Percentiles rank a stretch among this genome's conserved stretches.
These are phyloP conservation scores for Hermaeophaga mercurialis DNA, from an alignment of 2,888 invertebrate species.

Conservation along the genomic window DNA sequence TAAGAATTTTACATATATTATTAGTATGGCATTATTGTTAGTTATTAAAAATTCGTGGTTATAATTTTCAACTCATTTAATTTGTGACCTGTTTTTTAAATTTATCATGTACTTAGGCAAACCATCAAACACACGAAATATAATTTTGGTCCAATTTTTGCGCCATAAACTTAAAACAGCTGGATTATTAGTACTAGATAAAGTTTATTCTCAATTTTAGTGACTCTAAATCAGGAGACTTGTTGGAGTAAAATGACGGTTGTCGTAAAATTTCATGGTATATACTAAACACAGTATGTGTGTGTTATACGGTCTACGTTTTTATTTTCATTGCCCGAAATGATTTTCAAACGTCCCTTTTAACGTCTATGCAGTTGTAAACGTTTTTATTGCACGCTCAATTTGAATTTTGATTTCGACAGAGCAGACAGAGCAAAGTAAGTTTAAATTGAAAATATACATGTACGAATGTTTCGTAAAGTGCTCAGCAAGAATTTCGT, in stretches of 20 bases:
- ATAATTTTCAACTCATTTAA: too few species aligned
- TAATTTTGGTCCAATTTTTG: too few species aligned
- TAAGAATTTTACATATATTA: too few species aligned
- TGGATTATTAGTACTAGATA: constrained; percentile 34
- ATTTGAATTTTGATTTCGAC: constrained; percentile 34
- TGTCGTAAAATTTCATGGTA: constrained; percentile 56
- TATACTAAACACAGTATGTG: constrained; percentile 48
- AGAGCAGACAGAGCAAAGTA: not conserved
- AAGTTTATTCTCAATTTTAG: constrained; percentile 47
- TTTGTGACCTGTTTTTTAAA: too few species aligned
- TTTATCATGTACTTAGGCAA: too few species aligned
- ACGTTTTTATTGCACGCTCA: constrained; percentile 38
- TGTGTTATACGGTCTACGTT: constrained; percentile 48
- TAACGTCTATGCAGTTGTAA: constrained; percentile 44
- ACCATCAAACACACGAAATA: too few species aligned
- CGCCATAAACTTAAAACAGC: constrained; percentile 22
- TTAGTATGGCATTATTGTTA: too few species aligned
- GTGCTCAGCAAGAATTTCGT: too few species aligned
- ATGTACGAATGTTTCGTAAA: too few species aligned
- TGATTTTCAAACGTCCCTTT: constrained; percentile 49
- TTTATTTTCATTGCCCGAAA: constrained; percentile 43
- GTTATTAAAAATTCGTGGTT: too few species aligned
- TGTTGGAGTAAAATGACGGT: constrained; percentile 53
- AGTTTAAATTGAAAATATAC: constrained; percentile 6
- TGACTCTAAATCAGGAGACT: constrained; percentile 52